A percentile compares a stretch with the other conserved stretches of the same genome.
Conservation (phyloP, 2,113 vertebrate genomes). For the Ammodytes marinus region DNA sequence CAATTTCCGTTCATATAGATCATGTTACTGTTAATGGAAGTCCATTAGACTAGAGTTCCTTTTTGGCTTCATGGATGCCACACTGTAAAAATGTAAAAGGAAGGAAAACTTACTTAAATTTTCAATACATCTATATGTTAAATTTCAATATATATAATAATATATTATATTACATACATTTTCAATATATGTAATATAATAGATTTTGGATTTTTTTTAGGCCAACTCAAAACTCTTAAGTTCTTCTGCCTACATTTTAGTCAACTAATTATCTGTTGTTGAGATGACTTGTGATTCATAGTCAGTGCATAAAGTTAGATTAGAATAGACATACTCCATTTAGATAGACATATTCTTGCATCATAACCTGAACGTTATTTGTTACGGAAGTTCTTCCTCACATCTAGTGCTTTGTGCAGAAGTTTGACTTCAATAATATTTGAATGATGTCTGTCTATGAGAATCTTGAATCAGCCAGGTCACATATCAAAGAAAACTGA, state of each 20-base stretch:
- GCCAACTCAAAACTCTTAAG: too few species aligned
- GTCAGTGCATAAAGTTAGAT: too few species aligned
- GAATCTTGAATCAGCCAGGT: not conserved
- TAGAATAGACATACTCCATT: not conserved
- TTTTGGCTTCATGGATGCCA: not conserved
- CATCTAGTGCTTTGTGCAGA: not conserved
- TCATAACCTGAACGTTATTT: not conserved
- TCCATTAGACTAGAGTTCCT: not conserved
- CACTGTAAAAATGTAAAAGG: too few species aligned
- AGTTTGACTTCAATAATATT: constrained; percentile 3
- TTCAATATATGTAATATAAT: too few species aligned
- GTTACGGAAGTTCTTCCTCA: not conserved
- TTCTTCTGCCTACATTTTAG: too few species aligned
- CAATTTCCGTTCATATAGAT: not conserved
- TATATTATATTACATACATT: too few species aligned
- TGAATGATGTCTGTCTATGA: not conserved
- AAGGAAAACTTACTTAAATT: too few species aligned
- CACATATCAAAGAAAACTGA: not conserved
- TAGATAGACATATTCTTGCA: not conserved
- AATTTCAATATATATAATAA: too few species aligned
- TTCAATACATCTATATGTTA: too few species aligned
- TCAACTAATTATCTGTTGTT: too few species aligned
- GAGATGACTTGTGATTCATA: too few species aligned
- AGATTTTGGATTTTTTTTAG: too few species aligned
- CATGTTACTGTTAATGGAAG: not conserved